These are phyloP conservation scores for Tiliqua scincoides DNA, from an alignment of 2,113 vertebrate species.

Conservation along the genomic window DNA sequence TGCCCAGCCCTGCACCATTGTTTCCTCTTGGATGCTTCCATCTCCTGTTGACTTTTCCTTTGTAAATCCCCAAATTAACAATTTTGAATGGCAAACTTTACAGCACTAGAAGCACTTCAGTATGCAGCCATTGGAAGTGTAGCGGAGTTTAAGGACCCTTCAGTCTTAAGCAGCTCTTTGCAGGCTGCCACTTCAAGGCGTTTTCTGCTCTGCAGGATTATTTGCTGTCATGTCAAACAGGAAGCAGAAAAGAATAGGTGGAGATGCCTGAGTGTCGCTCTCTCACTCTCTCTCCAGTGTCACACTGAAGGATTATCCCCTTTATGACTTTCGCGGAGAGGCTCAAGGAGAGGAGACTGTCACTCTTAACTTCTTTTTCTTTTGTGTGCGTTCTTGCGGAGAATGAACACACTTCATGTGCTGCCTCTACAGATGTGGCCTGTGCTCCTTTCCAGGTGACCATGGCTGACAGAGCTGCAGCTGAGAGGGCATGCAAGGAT, in stretches of 20 bases:
- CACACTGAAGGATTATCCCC: rapidly evolving
- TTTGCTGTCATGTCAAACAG: background rate
- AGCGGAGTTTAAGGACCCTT: background rate
- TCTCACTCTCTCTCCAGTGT: rapidly evolving
- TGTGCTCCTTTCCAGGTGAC: constrained; percentile 84
- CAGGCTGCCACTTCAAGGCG: too few species aligned
- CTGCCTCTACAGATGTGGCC: constrained; percentile 51
- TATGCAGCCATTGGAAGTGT: background rate
- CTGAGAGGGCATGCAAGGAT: constrained; percentile 95
- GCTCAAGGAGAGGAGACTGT: rapidly evolving
- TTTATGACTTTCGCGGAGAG: rapidly evolving
- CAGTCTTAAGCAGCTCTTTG: background rate
- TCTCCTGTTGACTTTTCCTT: background rate
- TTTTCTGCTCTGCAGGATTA: background rate
- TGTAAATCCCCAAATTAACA: background rate
- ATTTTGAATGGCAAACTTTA: background rate
- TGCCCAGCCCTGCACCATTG: too few species aligned
- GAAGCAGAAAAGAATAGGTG: background rate
- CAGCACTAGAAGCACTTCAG: background rate
- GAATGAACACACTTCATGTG: background rate
- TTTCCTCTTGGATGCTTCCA: background rate
- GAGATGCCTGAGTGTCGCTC: background rate
- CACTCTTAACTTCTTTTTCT: background rate
- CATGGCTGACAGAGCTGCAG: constrained; percentile 91
- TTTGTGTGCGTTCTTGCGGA: background rate